Evolutionary conservation across 2,888 invertebrate genomes (phyloP).

Genomic region (Pedicia rivosa): DNA sequence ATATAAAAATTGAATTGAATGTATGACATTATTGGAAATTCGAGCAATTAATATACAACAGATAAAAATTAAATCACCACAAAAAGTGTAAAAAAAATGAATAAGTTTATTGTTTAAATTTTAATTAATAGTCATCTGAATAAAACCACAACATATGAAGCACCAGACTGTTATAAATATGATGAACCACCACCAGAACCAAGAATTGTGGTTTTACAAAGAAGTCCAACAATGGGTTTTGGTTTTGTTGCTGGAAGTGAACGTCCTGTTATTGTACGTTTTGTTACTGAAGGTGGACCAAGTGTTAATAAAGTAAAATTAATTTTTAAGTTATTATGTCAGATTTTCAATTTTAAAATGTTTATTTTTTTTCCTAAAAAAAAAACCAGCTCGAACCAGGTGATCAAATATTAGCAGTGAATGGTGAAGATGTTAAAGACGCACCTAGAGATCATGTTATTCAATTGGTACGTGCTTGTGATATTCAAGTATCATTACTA

Average conservation of each 20-base stretch:
- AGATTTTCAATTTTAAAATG: background rate
- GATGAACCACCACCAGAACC: constrained; percentile 66
- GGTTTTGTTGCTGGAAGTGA: constrained; percentile 95
- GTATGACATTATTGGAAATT: background rate
- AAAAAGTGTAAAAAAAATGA: no score
- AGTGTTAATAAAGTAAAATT: constrained; percentile 60
- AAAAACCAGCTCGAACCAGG: constrained; percentile 56
- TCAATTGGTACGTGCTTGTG: constrained; percentile 68
- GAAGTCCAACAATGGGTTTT: constrained; percentile 71
- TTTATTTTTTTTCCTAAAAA: constrained; percentile 5
- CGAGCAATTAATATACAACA: no score
- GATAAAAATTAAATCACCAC: background rate
- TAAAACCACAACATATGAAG: constrained; percentile 83
- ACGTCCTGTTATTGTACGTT: constrained; percentile 79
- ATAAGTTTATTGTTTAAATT: constrained; percentile 5
- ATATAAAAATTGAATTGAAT: no score
- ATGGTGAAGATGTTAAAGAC: constrained; percentile 75
- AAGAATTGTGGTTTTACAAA: constrained; percentile 52
- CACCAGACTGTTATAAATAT: constrained; percentile 46
- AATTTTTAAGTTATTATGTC: constrained; percentile 3
- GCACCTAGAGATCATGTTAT: constrained; percentile 82
- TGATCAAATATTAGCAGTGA: constrained; percentile 79
- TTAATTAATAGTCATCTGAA: constrained; percentile 46
- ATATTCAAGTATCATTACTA: constrained; percentile 53
- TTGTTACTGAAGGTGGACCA: constrained; percentile 79